Evolutionary conservation across 2,113 vertebrate genomes (phyloP), one percentile per base, ranked within the genome.

Genomic region (Lycocorax pyrrhopterus): DNA sequence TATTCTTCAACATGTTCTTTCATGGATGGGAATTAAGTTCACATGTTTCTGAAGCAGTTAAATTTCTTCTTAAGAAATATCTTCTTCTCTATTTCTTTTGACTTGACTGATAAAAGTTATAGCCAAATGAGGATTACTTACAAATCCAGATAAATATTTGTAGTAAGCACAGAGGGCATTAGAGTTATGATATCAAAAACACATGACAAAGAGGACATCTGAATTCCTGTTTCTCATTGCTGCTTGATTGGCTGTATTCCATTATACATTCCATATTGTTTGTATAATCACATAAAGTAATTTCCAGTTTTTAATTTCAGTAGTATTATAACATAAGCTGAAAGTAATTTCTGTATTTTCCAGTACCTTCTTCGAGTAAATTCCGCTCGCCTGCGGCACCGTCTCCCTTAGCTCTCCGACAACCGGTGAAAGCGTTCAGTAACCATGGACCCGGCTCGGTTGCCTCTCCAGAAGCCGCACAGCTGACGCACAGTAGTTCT

Each of bases 311-410:
- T 81, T 84, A 17, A 79, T 81, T 67, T 60, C 44, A 29, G 39
- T 53, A 67, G 10, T 8, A 22, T 0, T 39, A 27, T 49, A 46
- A 35, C 17, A 16, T 55, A 68, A 59, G 19, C 82, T 84, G 86
- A 60, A 55, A 84, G 66, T 86, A 35, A 72, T 41, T 47, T 89
- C 74, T 95, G 17, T 91, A 5, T 92, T 94, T 96, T 95, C 20
- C 97, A 99, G 99, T 99, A 96, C 99, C 99, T 58, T 99, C 99
- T 96, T 98, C 99, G 74, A 99, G 99, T 97, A 99, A 99, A 80
- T 98, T 99, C 95, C 98, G 99, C 56, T 98, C 98, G 18, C 99
- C 99, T 9, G 98, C 97, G 63, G 98, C 99, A 11, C 99, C 99
- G 0, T 99, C 99, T 66, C 99, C 99, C 10, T 96, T 99, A 83